Evolutionary conservation across 2,888 invertebrate species (phyloP).

Genomic region (Crossocerus cetratus): DNA sequence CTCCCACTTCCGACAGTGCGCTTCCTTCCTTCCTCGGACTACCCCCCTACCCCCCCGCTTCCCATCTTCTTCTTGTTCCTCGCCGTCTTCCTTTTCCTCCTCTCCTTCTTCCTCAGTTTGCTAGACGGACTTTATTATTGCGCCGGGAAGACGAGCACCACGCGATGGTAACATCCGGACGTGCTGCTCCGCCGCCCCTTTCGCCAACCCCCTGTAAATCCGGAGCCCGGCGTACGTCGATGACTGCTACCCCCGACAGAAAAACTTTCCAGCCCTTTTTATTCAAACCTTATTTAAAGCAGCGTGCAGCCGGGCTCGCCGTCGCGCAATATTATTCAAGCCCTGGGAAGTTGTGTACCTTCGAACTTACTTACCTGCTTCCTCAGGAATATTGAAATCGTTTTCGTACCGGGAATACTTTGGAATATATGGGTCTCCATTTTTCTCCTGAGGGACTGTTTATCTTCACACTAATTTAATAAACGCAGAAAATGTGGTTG

Average conservation of each 20-base stretch:
- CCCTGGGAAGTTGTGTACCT: too few species aligned
- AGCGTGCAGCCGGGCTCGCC: background rate
- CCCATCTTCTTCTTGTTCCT: background rate
- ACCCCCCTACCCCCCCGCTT: constrained; percentile 8
- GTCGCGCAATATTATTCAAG: too few species aligned
- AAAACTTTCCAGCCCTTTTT: constrained; percentile 38
- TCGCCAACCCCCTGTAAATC: too few species aligned
- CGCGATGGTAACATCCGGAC: background rate
- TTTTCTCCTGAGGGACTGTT: too few species aligned
- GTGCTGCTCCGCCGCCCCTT: too few species aligned
- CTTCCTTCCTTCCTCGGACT: constrained; percentile 4
- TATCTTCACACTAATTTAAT: too few species aligned
- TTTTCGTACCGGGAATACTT: too few species aligned
- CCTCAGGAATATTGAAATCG: too few species aligned
- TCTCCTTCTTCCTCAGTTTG: background rate
- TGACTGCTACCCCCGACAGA: constrained; percentile 25
- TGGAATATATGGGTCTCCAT: too few species aligned
- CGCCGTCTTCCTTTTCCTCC: background rate
- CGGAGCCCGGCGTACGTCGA: too few species aligned
- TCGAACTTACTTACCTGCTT: too few species aligned
- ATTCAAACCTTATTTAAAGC: constrained; percentile 44
- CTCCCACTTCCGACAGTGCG: constrained; percentile 2
- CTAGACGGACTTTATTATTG: constrained; percentile 8
- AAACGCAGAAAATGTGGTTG: too few species aligned
- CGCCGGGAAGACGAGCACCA: background rate